Percentiles rank a stretch among this genome's conserved stretches.
Conservation (phyloP, 2,888 invertebrate genomes). For the Hyposoter didymator region DNA sequence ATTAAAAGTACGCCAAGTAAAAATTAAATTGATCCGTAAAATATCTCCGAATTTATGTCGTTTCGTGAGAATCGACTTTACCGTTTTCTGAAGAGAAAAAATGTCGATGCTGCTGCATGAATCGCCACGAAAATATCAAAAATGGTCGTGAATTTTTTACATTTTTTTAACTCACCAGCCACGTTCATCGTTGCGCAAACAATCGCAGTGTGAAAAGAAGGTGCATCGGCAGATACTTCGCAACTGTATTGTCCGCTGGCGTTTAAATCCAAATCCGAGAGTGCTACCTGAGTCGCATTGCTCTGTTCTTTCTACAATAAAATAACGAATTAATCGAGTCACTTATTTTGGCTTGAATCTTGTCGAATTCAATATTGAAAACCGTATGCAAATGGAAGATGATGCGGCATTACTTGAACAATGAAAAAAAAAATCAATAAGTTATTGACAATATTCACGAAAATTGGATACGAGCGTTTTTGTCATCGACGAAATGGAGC, state of each 20-base stretch:
- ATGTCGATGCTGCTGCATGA: neutral
- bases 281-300: constrained; percentile 81
- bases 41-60: neutral
- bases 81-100: neutral
- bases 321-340: neutral
- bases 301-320: constrained; percentile 78
- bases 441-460: neutral
- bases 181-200: constrained; percentile 80
- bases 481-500: neutral
- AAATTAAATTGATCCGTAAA: neutral
- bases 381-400: neutral
- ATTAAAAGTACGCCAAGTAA: neutral
- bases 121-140: neutral
- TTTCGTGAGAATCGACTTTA: neutral
- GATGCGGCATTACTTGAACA: neutral
- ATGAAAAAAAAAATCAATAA: neutral
- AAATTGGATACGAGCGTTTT: neutral
- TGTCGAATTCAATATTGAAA: neutral
- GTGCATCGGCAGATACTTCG: constrained; percentile 82
- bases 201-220: constrained; percentile 82
- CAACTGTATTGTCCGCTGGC: constrained; percentile 81
- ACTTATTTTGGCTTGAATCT: neutral
- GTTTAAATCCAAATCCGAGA: constrained; percentile 79
- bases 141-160: neutral
- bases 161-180: constrained; percentile 76